Base-by-base conservation (phyloP, 2,888 invertebrate genomes). In the Drosophila macrothrix region DNA sequence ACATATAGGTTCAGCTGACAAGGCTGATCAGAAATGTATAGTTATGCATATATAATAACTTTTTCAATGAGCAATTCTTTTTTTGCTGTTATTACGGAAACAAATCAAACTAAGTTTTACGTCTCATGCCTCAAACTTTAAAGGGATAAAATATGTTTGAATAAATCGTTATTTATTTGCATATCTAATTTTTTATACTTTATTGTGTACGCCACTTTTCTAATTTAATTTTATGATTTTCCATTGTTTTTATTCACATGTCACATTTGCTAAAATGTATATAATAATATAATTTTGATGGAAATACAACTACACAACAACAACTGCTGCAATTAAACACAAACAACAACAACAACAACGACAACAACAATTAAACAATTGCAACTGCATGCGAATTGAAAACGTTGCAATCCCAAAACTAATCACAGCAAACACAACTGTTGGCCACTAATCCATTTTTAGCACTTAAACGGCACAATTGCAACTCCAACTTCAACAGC, bases 361-460 rank as follows among this genome's bases (percentile, higher is more conserved):
- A 75, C 37, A 66, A 74, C 52, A 78, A 67, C 61, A 77, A 76
- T 76, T 78, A 52, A 67, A 81, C 56, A 78, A 85, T 67, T 59
- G 61, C 29, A 58, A 61, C 56, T 80, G 77, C 69, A 73, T 73
- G 78, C 59, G n/a, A 33, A 41, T 43, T 33, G 28, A 39, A 70
- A 70, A 43, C 71, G 74, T 61, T 63, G 77, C 66, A 33, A 76
- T 63, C 60, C 54, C 67, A 56, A 70, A 74, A 90, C 79, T 91
- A 89, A 91, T 79, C 65, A 62, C 84, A 89, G 90, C 85, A 87
- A 84, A 85, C 73, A 75, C 82, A 87, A 89, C 80, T 68, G 77
- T 84, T 73, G 76, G 74, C 83, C 70, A 88, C 90, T 92, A 93
- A 93, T 92, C 93, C 93, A 91, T 93, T 93, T 92, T 78, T 92